A percentile compares a stretch with the other conserved stretches of the same genome.
phyloP scores from a whole-genome alignment of 2,113 vertebrate genomes.

The Xerus inauris region DNA sequence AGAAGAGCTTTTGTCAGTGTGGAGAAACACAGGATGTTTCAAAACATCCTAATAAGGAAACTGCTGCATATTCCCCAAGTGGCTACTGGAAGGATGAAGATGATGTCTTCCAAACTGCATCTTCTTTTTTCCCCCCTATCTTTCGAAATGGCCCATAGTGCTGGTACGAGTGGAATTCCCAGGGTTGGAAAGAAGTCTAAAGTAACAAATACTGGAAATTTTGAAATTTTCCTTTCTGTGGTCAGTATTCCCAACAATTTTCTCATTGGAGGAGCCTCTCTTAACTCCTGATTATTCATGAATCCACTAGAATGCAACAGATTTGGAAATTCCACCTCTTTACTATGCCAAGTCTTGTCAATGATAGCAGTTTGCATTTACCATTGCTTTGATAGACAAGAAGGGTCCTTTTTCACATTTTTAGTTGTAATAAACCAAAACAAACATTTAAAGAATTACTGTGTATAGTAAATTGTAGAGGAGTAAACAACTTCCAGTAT shows the following conservation, averaged over 20 bases:
- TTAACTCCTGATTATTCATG: not conserved
- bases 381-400: not conserved
- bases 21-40: slow-evolving; percentile 1
- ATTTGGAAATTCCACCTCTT: slow-evolving; percentile 31
- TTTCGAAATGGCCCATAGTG: slow-evolving; percentile 38
- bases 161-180: slow-evolving; percentile 41
- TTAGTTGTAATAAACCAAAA: slow-evolving; percentile 13
- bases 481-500: not conserved
- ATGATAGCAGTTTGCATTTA: not conserved
- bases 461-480: not conserved
- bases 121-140: not conserved
- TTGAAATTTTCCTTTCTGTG: slow-evolving; percentile 56
- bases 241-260: slow-evolving; percentile 28
- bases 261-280: not conserved
- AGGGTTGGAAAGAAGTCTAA: slow-evolving; percentile 32
- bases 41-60: slow-evolving; percentile 28
- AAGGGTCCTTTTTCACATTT: not conserved
- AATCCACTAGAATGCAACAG: not conserved
- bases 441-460: slow-evolving; percentile 6
- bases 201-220: slow-evolving; percentile 44
- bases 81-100: not conserved
- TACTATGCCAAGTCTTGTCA: not conserved
- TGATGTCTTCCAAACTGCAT: slow-evolving; percentile 1
- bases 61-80: not conserved
- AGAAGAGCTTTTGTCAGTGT: not conserved